Base-by-base conservation (phyloP, 2,888 invertebrate species). In the Cephus runcator region DNA sequence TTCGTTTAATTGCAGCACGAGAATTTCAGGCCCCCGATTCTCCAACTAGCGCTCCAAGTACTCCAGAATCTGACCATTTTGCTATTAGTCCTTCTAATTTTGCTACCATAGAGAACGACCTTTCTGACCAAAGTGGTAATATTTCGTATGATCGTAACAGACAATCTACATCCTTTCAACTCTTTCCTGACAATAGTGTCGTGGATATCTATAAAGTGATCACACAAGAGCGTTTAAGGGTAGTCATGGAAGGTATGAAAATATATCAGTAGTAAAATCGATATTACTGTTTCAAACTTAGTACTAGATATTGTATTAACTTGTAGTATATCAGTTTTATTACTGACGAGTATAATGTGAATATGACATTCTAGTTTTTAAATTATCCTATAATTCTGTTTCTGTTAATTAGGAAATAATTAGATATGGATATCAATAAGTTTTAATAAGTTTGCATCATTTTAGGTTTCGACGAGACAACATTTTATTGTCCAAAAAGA, bases 401-500 rank as follows among this genome's bases (percentile, higher is more conserved):
- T 23, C 15, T 15, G 15, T 40, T 23, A 2, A 23, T 23, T 40
- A 40, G 40, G 23, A 23, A 40, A 4, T 40, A 23, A 15, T 23
- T 40, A 23, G 6, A 23, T 40, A 40, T 40, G 23, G 4, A 40
- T 23, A 40, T 40, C 40, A 40, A 40, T 40, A 40, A 1, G 23
- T 40, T 40, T 40, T 40, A 15, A 40, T 40, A 40, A 40, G 6
- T 40, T 15, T 23, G 23, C 40, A 6, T 23, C 23, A 23, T 40
- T 77, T 12, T 79, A 92, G 92, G 92, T 82, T 93, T 95, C 82
- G 93, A 94, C 34, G 93, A 94, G 11, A 92, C 95, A 1, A 93
- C 94, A 79, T 92, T 95, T 23, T 93, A 94, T 36, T 95, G 95
- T 81, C 95, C 95, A 0, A 94, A 94, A 87, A 93, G 94, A 80